Evolutionary conservation across 2,888 invertebrate genomes (phyloP).

Genomic region (Desoria tigrina): DNA sequence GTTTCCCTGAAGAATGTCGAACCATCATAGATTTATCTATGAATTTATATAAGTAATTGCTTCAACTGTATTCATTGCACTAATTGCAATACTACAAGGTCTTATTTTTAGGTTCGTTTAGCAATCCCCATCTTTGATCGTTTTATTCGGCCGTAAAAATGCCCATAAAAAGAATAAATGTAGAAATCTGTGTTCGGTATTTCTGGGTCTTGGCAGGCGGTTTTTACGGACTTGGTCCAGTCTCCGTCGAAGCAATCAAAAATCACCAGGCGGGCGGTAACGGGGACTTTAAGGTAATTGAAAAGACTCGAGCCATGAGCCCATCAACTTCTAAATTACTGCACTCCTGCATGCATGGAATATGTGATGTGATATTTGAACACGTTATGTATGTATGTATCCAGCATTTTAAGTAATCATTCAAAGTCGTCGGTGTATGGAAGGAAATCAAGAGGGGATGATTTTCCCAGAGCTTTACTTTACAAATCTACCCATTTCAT

Average conservation of each 20-base stretch:
- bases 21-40: no score
- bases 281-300: slow-evolving; percentile 6
- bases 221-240: neutral
- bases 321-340: slow-evolving; percentile 8
- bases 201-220: no score
- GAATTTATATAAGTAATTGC: no score
- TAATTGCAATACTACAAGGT: no score
- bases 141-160: no score
- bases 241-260: slow-evolving; percentile 6
- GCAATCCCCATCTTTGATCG: no score
- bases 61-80: no score
- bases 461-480: slow-evolving; percentile 8
- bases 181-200: no score
- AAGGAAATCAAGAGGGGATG: neutral
- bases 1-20: no score
- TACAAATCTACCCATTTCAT: neutral
- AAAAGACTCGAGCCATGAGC: slow-evolving; percentile 1
- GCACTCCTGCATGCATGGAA: neutral
- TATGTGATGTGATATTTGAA: slow-evolving; percentile 1
- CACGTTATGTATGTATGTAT: neutral
- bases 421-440: slow-evolving; percentile 3
- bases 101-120: no score
- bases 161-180: no score
- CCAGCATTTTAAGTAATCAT: slow-evolving; percentile 3
- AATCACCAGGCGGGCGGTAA: slow-evolving; percentile 9